Evolutionary conservation across 2,888 invertebrate species (phyloP), one percentile per base, ranked within the genome.

Genomic region (Caenorhabditis panamensis): DNA sequence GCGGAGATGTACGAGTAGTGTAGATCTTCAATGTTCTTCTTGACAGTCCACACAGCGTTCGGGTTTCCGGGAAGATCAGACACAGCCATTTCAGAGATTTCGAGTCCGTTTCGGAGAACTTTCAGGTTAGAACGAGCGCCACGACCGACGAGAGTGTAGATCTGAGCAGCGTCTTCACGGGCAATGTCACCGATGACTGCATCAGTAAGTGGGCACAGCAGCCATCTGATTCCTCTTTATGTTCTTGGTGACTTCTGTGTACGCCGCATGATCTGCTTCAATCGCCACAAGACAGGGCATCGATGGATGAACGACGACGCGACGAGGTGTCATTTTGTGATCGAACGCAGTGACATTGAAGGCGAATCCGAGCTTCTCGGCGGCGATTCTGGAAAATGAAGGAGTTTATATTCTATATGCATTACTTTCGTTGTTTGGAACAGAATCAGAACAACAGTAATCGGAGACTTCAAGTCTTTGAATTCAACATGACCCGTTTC

Each of bases 1-100:
- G 99, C 99, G 92, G 99, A 96, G 94, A 99, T 99, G 93, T 98
- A 99, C 67, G 98, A 96, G 94, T 99, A 99, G 93, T 94, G 97
- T 92, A 96, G 95, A 93, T 98, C 97, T 93, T 99, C 98, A 91
- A 95, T 94, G 91, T 96, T 94, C 89, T 95, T 94, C 91, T 96
- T 96, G 22, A 99, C 99, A 36, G 99, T 99, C 99, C 99, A 99
- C 1, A 99, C 99, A 89, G 98, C 98, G 93, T 97, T 99, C 2
- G 99, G 99, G 91, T 96, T 98, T 91, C 98, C 98, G n/a, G 99
- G 99, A 86, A 99, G 93, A 92, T 99, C 99, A 26, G 97, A 97
- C 1, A 99, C 97, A 77, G 99, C 99, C 99, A 99, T 99, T 92
- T 99, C 99, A 0, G 97, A 96, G 1, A 99, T 97, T 91, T 93